A percentile compares a stretch with the other conserved stretches of the same genome.
Evolutionary conservation across 2,888 invertebrate genomes (phyloP).

Genomic region (Thalpophila matura): DNA sequence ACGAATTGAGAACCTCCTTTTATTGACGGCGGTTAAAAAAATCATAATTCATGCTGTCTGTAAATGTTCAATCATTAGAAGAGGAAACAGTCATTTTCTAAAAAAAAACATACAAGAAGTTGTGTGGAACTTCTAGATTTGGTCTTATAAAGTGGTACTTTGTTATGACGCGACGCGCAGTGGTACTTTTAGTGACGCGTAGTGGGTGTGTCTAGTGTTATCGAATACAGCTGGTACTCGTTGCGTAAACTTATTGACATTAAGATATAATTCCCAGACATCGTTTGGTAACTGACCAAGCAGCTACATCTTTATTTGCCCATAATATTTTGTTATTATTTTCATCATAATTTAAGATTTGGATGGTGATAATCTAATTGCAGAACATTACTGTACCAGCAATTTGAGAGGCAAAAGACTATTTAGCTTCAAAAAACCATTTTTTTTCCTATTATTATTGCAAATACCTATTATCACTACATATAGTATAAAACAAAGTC

Average conservation of each 20-base stretch:
- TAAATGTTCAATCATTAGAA: no score
- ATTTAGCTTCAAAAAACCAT: neutral
- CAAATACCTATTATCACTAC: no score
- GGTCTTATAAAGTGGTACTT: conserved; percentile 52
- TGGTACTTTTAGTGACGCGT: conserved; percentile 59
- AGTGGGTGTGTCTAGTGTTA: conserved; percentile 58
- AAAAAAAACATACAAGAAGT: neutral
- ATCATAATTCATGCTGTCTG: no score
- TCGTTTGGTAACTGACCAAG: conserved; percentile 12
- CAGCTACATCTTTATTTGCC: neutral
- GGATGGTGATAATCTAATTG: neutral
- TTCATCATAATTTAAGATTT: neutral
- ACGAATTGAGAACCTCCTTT: no score
- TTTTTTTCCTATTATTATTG: no score
- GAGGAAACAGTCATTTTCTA: neutral
- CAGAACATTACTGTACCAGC: neutral
- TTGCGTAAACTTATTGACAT: conserved; percentile 43
- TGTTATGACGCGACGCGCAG: conserved; percentile 46
- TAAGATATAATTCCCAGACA: conserved; percentile 41
- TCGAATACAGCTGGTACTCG: conserved; percentile 52
- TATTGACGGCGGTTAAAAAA: no score
- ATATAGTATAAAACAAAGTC: no score
- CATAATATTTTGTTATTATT: neutral
- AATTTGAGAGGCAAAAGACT: neutral
- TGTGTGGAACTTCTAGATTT: conserved; percentile 40